A percentile compares a stretch with the other conserved stretches of the same genome.
phyloP scores from a whole-genome alignment of 2,113 vertebrate genomes.

The Motacilla tschutschensis region DNA sequence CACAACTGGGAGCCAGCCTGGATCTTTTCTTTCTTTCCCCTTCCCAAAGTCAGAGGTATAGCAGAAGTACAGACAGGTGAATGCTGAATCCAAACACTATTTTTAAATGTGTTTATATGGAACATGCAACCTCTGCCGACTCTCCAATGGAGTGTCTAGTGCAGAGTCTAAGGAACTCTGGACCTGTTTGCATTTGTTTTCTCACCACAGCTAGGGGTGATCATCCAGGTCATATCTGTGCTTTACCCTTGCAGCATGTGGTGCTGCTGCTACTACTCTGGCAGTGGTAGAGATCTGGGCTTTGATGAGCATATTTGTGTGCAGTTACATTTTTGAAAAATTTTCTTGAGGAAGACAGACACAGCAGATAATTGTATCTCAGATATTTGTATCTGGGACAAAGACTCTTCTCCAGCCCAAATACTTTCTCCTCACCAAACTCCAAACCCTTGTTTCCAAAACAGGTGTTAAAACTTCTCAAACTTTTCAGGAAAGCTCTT shows the following conservation, averaged over 20 bases:
- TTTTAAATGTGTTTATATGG: neutral
- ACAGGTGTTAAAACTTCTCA: neutral
- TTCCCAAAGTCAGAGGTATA: neutral
- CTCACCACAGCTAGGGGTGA: neutral
- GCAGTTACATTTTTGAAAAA: conserved; percentile 8
- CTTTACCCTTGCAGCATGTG: neutral
- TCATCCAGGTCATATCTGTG: neutral
- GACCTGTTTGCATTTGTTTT: neutral
- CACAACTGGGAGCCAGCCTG: neutral
- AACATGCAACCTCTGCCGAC: neutral
- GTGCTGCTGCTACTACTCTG: conserved; percentile 5
- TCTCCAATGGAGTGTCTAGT: neutral
- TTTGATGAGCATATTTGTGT: neutral
- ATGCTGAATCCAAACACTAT: neutral
- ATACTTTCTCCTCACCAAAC: conserved; percentile 1
- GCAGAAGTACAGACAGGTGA: fast-evolving
- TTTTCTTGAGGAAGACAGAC: conserved; percentile 23
- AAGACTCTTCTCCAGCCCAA: conserved; percentile 28
- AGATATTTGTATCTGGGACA: conserved; percentile 33
- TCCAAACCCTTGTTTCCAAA: neutral
- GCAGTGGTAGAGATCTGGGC: neutral
- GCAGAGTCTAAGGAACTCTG: neutral
- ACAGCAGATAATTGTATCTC: conserved; percentile 27
- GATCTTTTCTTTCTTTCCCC: neutral
- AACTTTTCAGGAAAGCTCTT: neutral